Conservation (phyloP, 2,888 invertebrate genomes). For the Amphipoea oculea region DNA sequence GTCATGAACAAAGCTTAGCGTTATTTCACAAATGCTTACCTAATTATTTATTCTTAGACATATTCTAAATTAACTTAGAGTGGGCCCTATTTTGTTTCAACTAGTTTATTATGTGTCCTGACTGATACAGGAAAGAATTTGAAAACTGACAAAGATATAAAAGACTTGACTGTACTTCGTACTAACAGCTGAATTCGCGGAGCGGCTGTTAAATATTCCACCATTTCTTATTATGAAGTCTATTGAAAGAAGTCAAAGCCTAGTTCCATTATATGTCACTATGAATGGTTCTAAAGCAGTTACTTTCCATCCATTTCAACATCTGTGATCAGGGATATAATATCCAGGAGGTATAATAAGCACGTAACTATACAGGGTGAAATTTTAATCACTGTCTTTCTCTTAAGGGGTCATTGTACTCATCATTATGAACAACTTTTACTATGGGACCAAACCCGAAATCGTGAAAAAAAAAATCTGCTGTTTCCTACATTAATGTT, state of each 20-base stretch:
- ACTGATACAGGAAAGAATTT: not conserved
- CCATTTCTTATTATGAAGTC: slow-evolving; percentile 19
- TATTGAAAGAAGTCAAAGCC: slow-evolving; percentile 18
- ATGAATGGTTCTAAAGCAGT: slow-evolving; percentile 14
- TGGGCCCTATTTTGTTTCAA: too few relatives aligned
- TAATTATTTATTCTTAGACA: too few relatives aligned
- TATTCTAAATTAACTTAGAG: too few relatives aligned
- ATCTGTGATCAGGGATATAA: slow-evolving; percentile 30
- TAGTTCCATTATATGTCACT: not conserved
- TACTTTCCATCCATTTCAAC: slow-evolving; percentile 18
- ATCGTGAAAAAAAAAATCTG: too few relatives aligned
- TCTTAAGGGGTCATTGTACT: too few relatives aligned
- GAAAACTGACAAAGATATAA: not conserved
- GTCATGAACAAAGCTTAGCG: too few relatives aligned
- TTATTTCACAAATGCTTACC: too few relatives aligned
- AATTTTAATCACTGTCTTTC: too few relatives aligned
- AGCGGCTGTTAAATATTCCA: slow-evolving; percentile 26
- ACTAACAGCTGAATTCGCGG: slow-evolving; percentile 2
- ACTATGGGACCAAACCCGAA: too few relatives aligned
- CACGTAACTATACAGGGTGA: not conserved
- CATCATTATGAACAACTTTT: too few relatives aligned
- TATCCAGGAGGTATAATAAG: not conserved
- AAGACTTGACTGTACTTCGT: not conserved
- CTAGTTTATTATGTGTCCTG: too few relatives aligned
- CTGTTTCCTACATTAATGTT: too few relatives aligned